phyloP scores from a whole-genome alignment of 2,113 vertebrate genomes.

The Psilopogon haemacephalus region DNA sequence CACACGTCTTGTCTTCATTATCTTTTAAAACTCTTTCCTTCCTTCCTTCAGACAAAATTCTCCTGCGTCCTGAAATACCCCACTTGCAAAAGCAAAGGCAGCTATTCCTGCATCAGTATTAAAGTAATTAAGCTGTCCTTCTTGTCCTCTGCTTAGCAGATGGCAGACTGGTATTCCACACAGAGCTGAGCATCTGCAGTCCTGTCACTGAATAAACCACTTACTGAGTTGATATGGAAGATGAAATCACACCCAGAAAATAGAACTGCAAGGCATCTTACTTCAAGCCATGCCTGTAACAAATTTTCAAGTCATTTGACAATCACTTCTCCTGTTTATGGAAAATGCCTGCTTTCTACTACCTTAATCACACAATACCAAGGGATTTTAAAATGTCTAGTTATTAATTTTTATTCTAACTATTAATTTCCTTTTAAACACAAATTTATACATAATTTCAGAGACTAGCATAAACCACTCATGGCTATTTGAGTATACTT shows the following conservation, averaged over 20 bases:
- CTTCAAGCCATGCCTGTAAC: not conserved
- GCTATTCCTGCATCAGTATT: slow-evolving; percentile 40
- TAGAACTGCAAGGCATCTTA: not conserved
- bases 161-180: slow-evolving; percentile 47
- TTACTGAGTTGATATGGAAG: slow-evolving; percentile 20
- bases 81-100: slow-evolving; percentile 51
- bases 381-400: not conserved
- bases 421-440: not conserved
- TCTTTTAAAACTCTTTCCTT: slow-evolving; percentile 47
- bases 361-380: not conserved
- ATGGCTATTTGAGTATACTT: not conserved
- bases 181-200: slow-evolving; percentile 56
- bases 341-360: not conserved
- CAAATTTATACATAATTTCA: not conserved
- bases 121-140: slow-evolving; percentile 59
- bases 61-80: slow-evolving; percentile 24
- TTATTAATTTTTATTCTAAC: not conserved
- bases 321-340: not conserved
- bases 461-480: not conserved
- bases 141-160: slow-evolving; percentile 59
- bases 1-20: slow-evolving; percentile 25
- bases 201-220: slow-evolving; percentile 41
- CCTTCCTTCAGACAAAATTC: slow-evolving; percentile 43
- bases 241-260: not conserved
- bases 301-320: not conserved